These are phyloP conservation scores for Belonocnema kinseyi DNA, from an alignment of 1,140 invertebrate species.

Conservation along the genomic window DNA sequence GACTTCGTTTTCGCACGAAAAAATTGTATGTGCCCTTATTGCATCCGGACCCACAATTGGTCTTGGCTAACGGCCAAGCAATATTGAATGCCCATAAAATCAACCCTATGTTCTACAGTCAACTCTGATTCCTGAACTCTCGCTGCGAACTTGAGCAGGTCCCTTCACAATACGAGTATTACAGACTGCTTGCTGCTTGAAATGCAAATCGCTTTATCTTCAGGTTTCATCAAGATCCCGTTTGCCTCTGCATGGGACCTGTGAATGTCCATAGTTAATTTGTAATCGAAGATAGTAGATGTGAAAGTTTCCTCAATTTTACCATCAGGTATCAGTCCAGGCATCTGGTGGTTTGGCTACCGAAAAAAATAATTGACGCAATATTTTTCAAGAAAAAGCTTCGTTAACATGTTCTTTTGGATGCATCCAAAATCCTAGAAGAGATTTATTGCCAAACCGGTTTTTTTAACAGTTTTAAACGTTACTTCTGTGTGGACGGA, in stretches of 20 bases:
- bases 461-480: too few species aligned
- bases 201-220: constrained; percentile 5
- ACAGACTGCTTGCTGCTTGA: not conserved
- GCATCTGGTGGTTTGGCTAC: too few species aligned
- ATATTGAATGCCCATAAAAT: not conserved
- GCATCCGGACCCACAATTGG: too few species aligned
- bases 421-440: too few species aligned
- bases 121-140: not conserved
- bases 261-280: constrained; percentile 1
- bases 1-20: too few species aligned
- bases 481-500: too few species aligned
- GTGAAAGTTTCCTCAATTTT: not conserved
- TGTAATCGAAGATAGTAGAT: not conserved
- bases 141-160: not conserved
- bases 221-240: constrained; percentile 12
- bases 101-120: not conserved
- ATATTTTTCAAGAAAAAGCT: too few species aligned
- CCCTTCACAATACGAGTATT: not conserved
- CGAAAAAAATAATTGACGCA: not conserved
- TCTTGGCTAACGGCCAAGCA: too few species aligned
- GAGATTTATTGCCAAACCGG: too few species aligned
- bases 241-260: not conserved
- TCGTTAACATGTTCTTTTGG: too few species aligned
- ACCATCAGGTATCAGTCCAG: not conserved
- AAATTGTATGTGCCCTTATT: too few species aligned